These are phyloP conservation scores for Sciurus niger DNA, from an alignment of 2,113 vertebrate genomes.

Conservation along the genomic window DNA sequence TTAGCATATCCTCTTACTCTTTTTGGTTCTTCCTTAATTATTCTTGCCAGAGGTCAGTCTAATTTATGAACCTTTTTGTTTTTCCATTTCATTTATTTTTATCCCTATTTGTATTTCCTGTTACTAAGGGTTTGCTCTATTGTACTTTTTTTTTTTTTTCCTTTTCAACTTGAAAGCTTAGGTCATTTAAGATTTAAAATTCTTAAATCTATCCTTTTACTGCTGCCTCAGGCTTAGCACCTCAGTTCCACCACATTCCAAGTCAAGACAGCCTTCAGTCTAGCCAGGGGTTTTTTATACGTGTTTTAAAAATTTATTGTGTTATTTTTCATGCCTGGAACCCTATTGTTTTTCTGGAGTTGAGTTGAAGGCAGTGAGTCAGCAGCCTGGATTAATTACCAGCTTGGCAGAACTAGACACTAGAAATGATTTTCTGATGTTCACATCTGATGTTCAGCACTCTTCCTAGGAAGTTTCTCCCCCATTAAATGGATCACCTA, in stretches of 20 bases:
- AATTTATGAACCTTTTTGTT: background rate
- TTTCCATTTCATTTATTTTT: background rate
- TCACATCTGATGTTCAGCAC: slow-evolving; percentile 3
- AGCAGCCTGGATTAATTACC: background rate
- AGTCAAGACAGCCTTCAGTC: background rate
- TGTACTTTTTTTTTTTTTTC: background rate
- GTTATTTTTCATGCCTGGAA: slow-evolving; percentile 1
- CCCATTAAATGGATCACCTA: background rate
- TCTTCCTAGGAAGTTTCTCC: background rate
- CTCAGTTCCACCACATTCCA: background rate
- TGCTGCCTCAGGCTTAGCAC: background rate
- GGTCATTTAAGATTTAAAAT: background rate
- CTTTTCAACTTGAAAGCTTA: background rate
- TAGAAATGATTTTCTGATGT: slow-evolving; percentile 57
- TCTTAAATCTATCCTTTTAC: background rate
- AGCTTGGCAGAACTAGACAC: slow-evolving; percentile 15
- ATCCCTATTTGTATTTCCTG: background rate
- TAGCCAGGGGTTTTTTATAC: background rate
- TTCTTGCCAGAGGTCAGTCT: background rate
- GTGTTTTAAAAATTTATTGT: slow-evolving; percentile 37
- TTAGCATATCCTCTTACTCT: background rate
- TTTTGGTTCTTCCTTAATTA: slow-evolving; percentile 32
- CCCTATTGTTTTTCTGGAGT: background rate
- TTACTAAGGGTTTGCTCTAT: background rate
- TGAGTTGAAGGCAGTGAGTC: background rate